Percentiles rank a stretch among this genome's conserved stretches.
phyloP scores from a whole-genome alignment of 2,888 invertebrate species.

The Sialis fuliginosa region DNA sequence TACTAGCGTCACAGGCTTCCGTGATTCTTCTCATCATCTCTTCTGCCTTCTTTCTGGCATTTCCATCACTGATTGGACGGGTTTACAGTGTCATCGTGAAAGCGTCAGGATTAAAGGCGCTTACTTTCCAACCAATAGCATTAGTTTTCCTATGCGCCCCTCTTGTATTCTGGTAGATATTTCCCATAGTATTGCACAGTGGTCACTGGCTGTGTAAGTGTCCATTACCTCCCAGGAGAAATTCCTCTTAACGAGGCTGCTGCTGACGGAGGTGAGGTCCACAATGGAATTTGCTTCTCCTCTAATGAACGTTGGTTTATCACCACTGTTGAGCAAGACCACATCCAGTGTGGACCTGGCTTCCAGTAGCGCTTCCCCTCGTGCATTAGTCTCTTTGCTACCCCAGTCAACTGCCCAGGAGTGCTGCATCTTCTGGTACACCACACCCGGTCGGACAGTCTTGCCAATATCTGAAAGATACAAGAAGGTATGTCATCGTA shows the following conservation, averaged over 20 bases:
- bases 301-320: conserved; percentile 9
- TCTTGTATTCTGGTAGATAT: conserved; percentile 4
- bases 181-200: conserved; percentile 8
- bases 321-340: conserved; percentile 8
- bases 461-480: too few species aligned
- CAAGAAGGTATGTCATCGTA: too few species aligned
- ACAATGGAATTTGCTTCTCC: conserved; percentile 10
- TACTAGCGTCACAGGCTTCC: background rate
- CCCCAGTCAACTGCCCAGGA: conserved; percentile 11
- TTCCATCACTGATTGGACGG: background rate
- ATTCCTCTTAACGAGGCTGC: conserved; percentile 7
- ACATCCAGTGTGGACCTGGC: conserved; percentile 8
- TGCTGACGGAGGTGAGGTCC: conserved; percentile 12
- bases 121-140: conserved; percentile 1
- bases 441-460: too few species aligned
- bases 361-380: conserved; percentile 1
- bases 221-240: conserved; percentile 7
- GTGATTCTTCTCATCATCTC: background rate
- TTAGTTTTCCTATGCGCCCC: background rate
- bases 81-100: background rate
- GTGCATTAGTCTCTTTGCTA: conserved; percentile 8
- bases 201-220: conserved; percentile 10
- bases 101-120: background rate
- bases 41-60: background rate
- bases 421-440: too few species aligned